Evolutionary conservation across 2,113 vertebrate genomes (phyloP).

Genomic region (Egretta garzetta): DNA sequence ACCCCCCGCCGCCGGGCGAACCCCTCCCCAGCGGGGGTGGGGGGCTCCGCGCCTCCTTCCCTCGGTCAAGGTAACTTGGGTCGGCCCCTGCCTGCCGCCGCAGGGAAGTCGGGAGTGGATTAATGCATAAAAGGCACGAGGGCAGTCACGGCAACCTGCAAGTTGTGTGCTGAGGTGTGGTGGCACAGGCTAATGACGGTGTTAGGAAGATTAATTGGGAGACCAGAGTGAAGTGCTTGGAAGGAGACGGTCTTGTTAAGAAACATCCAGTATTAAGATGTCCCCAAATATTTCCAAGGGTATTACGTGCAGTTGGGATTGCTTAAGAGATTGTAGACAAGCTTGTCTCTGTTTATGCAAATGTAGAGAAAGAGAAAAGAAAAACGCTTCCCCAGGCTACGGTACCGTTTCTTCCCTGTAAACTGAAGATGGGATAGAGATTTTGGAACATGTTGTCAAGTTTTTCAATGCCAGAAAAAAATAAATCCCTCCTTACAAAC

Average conservation of each 20-base stretch:
- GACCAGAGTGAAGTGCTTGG: background rate
- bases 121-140: background rate
- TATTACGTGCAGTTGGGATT: background rate
- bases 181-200: background rate
- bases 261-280: background rate
- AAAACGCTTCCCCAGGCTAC: conserved; percentile 27
- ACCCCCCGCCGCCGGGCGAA: too few species aligned
- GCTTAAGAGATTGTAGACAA: background rate
- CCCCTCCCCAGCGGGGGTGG: too few species aligned
- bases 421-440: background rate
- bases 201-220: background rate
- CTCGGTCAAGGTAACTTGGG: accelerated
- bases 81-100: background rate
- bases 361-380: background rate
- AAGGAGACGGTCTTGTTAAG: background rate
- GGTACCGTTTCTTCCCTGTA: background rate
- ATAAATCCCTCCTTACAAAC: background rate
- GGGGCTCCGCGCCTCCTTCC: too few species aligned
- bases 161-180: background rate
- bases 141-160: background rate
- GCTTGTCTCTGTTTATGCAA: background rate
- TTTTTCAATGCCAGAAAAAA: background rate
- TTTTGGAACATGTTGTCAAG: background rate
- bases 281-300: background rate
- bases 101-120: background rate